Evolutionary conservation across 2,888 invertebrate species (phyloP).

Genomic region (Synanthedon vespiformis): DNA sequence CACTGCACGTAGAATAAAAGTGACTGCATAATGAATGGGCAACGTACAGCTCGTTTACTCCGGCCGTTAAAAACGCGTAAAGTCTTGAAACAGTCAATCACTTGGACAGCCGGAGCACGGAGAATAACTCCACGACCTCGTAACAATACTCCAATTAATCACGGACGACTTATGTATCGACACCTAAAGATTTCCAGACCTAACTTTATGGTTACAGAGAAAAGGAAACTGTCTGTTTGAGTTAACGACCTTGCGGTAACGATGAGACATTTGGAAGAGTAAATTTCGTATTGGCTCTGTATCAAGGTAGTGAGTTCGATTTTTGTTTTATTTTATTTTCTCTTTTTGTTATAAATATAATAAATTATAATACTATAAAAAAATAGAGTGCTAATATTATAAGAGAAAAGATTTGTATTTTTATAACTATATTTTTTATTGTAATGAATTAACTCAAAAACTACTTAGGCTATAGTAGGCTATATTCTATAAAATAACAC

Average conservation of each 20-base stretch:
- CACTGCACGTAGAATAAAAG: slow-evolving; percentile 42
- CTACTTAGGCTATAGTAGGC: no score
- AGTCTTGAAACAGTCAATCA: slow-evolving; percentile 24
- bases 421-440: no score
- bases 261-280: background rate
- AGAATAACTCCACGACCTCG: slow-evolving; percentile 15
- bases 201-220: slow-evolving; percentile 29
- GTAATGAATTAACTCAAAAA: no score
- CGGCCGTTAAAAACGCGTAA: slow-evolving; percentile 46
- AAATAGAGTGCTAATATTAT: no score
- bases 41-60: slow-evolving; percentile 34
- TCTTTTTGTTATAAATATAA: no score
- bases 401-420: no score
- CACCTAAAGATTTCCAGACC: slow-evolving; percentile 48
- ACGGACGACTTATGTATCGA: slow-evolving; percentile 46
- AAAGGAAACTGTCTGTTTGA: background rate
- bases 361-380: no score
- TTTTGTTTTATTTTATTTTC: no score
- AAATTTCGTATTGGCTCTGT: background rate
- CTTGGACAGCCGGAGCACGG: slow-evolving; percentile 9
- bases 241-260: background rate
- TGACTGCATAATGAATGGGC: slow-evolving; percentile 41
- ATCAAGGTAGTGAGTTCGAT: no score
- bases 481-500: no score
- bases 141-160: slow-evolving; percentile 60